These are phyloP conservation scores for Lucifuga dentata DNA, from an alignment of 2,113 vertebrate species.

Conservation along the genomic window DNA sequence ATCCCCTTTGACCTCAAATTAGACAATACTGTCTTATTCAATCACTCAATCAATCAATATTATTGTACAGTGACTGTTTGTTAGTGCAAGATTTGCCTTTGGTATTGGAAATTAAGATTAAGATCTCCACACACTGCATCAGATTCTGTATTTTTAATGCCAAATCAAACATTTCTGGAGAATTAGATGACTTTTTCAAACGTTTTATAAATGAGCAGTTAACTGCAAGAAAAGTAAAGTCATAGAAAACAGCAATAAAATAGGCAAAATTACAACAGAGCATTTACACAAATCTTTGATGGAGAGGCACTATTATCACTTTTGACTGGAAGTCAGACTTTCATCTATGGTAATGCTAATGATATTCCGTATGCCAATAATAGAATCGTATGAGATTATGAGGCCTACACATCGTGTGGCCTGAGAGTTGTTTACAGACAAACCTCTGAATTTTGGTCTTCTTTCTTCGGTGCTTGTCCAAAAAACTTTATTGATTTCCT, in stretches of 20 bases:
- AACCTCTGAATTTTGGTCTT: slow-evolving; percentile 14
- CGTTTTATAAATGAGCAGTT: slow-evolving; percentile 14
- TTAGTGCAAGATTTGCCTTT: slow-evolving; percentile 13
- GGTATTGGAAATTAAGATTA: slow-evolving; percentile 19
- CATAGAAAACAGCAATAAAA: slow-evolving; percentile 59
- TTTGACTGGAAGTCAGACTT: slow-evolving; percentile 34
- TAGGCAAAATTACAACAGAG: slow-evolving; percentile 1
- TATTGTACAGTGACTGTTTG: slow-evolving; percentile 17
- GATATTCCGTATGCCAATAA: not conserved
- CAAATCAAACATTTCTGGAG: slow-evolving; percentile 32
- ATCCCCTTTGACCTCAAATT: slow-evolving; percentile 21
- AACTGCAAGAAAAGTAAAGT: slow-evolving; percentile 3
- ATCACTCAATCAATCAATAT: not conserved
- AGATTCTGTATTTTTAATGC: slow-evolving; percentile 17
- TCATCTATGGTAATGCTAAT: slow-evolving; percentile 30
- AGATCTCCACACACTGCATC: not conserved
- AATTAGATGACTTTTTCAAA: slow-evolving; percentile 4
- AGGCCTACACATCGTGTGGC: slow-evolving; percentile 36
- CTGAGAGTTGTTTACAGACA: slow-evolving; percentile 63
- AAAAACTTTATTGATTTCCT: not conserved
- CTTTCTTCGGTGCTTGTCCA: slow-evolving; percentile 38
- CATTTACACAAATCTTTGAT: not conserved
- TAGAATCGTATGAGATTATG: slow-evolving; percentile 17
- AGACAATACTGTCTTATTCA: not conserved
- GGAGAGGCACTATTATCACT: slow-evolving; percentile 29